A percentile compares a stretch with the other conserved stretches of the same genome.
These are phyloP conservation scores for Oreonectes daqikongensis DNA, from an alignment of 2,797 vertebrate genomes.

Conservation along the genomic window DNA sequence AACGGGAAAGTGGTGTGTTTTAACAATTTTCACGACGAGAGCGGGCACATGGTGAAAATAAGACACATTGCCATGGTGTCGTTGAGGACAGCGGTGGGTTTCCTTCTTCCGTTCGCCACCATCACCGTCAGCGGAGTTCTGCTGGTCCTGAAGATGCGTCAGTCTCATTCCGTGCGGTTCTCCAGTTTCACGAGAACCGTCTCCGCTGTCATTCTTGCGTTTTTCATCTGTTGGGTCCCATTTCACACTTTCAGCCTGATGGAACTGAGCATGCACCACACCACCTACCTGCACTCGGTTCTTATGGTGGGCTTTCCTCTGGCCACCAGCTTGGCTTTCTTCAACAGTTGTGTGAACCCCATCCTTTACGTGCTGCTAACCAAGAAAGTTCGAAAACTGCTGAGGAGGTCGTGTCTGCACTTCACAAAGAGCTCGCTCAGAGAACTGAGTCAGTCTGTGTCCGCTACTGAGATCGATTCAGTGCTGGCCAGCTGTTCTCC, in stretches of 20 bases:
- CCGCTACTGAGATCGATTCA: conserved; percentile 79
- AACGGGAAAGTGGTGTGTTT: conserved; percentile 83
- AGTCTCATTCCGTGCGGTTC: conserved; percentile 69
- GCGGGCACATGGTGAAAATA: conserved; percentile 67
- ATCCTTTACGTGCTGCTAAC: conserved; percentile 90
- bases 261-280: conserved; percentile 85
- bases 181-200: conserved; percentile 89
- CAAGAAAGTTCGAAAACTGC: conserved; percentile 83
- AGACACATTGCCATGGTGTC: conserved; percentile 82
- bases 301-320: conserved; percentile 87
- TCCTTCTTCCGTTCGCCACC: conserved; percentile 87
- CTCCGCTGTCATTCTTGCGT: conserved; percentile 85
- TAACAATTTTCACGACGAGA: conserved; percentile 85
- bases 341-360: conserved; percentile 96
- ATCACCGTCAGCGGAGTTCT: conserved; percentile 87
- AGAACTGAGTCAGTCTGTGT: conserved; percentile 87
- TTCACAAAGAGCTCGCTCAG: conserved; percentile 87
- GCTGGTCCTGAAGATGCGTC: conserved; percentile 79
- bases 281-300: conserved; percentile 68
- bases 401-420: conserved; percentile 82
- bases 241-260: conserved; percentile 91
- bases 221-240: conserved; percentile 92
- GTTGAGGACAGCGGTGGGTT: conserved; percentile 84
- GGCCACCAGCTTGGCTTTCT: conserved; percentile 89
- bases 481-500: conserved; percentile 52